Conservation (phyloP, 2,888 invertebrate genomes). For the Reticulitermes lucifugus region DNA sequence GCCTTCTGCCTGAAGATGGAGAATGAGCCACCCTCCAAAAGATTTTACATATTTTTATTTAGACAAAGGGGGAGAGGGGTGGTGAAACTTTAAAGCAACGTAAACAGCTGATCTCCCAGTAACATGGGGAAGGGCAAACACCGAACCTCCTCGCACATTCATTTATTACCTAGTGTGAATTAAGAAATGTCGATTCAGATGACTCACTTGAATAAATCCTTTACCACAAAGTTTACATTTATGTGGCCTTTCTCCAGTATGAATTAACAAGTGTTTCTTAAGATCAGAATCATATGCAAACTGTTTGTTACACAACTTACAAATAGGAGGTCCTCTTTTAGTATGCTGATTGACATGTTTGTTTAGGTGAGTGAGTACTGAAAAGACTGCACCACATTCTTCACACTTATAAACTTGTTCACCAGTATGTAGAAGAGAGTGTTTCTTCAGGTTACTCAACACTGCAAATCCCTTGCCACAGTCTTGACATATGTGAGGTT, state of each 20-base stretch:
- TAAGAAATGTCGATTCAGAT: neutral
- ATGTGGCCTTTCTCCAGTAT: neutral
- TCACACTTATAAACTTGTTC: too few species aligned
- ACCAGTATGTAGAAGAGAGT: too few species aligned
- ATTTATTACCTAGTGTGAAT: too few species aligned
- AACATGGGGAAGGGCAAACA: too few species aligned
- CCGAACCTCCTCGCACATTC: too few species aligned
- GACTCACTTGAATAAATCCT: neutral
- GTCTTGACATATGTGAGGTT: neutral
- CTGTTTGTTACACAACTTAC: neutral
- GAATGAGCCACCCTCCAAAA: too few species aligned
- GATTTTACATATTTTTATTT: too few species aligned
- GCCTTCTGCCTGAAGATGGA: too few species aligned
- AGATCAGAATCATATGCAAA: neutral
- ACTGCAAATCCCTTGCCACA: neutral
- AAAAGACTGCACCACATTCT: neutral
- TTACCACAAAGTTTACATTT: conserved; percentile 7
- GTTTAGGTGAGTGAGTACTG: neutral
- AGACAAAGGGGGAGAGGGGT: too few species aligned
- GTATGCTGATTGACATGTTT: neutral
- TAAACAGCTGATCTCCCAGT: too few species aligned
- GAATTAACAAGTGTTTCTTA: neutral
- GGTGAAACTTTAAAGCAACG: too few species aligned
- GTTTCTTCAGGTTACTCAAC: too few species aligned
- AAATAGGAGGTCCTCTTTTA: neutral